Base-by-base conservation (phyloP, 2,888 invertebrate species). In the Sisyra nigra region DNA sequence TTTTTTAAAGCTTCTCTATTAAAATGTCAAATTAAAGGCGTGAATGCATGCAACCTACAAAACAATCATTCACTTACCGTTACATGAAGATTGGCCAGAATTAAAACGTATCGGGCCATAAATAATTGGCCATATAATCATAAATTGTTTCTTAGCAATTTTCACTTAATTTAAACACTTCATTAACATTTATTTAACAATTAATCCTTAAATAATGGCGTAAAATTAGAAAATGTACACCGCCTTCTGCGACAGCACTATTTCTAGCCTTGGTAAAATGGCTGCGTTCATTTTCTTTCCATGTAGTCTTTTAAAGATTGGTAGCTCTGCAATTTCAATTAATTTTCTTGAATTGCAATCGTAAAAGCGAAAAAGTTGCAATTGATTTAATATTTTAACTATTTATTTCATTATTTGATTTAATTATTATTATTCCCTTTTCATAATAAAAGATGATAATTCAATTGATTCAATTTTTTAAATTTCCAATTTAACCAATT, bases 161-260 rank as follows among this genome's bases (percentile, higher is more conserved):
- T 7, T 3, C 15, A 14, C 13, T 14, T 3, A 4, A 7, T 34
- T 34, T 34, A 2, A 14, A 3, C 13, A 14, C 11, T 7, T 15
- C 14, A 14, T 34, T 11, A 13, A n/a, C 34, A 34, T 34, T 34
- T 13, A 34, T 14, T 34, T 34, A 34, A 15, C 15, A 14, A 24
- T 34, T 19, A 39, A 39, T 19, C 13, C 11, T 24, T 19, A 35
- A 15, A 42, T 35, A 42, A 42, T 42, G 42, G 42, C 42, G 42
- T 35, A 35, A 35, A 30, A 35, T 35, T 15, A 18, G 11, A 39
- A 31, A 31, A 29, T 15, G 40, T 40, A 42, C 42, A 42, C 42
- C 42, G 42, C 42, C 42, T 42, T 42, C 11, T 29, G 42, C 29
- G 42, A 42, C 42, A 35, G 42, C 42, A 34, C 42, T 42, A 35